A percentile compares a stretch with the other conserved stretches of the same genome.
Conservation (phyloP, 2,888 invertebrate genomes). For the Argyresthia goedartella region DNA sequence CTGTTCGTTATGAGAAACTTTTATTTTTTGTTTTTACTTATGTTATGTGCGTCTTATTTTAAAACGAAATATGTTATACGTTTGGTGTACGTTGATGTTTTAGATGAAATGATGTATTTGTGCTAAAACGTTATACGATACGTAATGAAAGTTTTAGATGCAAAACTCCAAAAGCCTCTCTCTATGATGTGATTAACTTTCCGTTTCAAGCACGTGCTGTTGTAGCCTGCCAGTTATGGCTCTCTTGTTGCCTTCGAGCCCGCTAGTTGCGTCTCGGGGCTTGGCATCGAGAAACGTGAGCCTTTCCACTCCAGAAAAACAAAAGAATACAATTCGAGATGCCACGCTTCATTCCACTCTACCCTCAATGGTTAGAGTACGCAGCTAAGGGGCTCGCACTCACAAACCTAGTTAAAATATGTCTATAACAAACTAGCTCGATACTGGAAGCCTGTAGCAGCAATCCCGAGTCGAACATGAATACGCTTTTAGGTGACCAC, state of each 20-base stretch:
- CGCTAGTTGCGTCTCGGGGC: background rate
- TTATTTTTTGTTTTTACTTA: slow-evolving; percentile 47
- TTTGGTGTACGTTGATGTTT: slow-evolving; percentile 10
- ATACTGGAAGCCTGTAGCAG: slow-evolving; percentile 45
- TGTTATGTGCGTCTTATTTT: slow-evolving; percentile 46
- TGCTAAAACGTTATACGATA: slow-evolving; percentile 70
- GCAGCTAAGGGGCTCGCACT: slow-evolving; percentile 1
- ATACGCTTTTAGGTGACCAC: slow-evolving; percentile 65
- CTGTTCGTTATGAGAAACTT: slow-evolving; percentile 30
- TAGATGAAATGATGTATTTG: slow-evolving; percentile 54
- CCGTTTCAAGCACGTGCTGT: slow-evolving; percentile 49
- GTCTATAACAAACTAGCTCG: slow-evolving; percentile 1
- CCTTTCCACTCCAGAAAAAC: background rate
- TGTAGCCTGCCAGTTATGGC: slow-evolving; percentile 34
- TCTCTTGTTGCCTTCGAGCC: background rate
- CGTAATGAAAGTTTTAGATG: slow-evolving; percentile 65
- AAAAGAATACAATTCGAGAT: background rate
- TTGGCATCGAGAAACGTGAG: background rate
- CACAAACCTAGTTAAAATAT: background rate
- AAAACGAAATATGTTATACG: slow-evolving; percentile 1
- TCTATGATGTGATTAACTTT: slow-evolving; percentile 43
- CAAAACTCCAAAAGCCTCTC: slow-evolving; percentile 48
- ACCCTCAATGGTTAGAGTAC: background rate
- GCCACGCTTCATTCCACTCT: background rate
- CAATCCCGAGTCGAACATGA: slow-evolving; percentile 37